Conservation (phyloP, 2,888 invertebrate species). For the Pseudolycoriella hygida region DNA sequence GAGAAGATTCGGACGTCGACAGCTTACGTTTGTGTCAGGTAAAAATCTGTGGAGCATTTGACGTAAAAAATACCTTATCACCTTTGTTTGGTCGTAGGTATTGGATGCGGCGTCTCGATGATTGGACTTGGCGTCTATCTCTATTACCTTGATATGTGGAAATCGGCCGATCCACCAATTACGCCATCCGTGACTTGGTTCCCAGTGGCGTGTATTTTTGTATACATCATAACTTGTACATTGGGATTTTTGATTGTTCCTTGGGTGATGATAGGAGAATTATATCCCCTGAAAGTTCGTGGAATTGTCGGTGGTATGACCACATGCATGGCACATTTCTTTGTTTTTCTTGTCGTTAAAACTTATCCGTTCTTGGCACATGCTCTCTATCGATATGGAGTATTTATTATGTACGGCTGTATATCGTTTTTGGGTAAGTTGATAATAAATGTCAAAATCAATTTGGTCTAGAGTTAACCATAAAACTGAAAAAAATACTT, state of each 20-base stretch:
- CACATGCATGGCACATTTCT: constrained; percentile 43
- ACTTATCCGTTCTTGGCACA: constrained; percentile 39
- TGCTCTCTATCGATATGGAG: constrained; percentile 36
- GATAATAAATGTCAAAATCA: no score
- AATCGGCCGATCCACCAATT: constrained; percentile 21
- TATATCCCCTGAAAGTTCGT: constrained; percentile 49
- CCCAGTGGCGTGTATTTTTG: constrained; percentile 39
- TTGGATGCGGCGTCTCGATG: constrained; percentile 47
- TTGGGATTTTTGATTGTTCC: constrained; percentile 49
- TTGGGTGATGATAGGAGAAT: constrained; percentile 60
- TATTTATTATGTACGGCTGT: constrained; percentile 41
- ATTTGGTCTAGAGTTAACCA: no score
- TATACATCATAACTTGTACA: constrained; percentile 43
- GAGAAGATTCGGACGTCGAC: constrained; percentile 38
- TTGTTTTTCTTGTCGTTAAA: constrained; percentile 48
- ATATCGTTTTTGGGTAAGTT: constrained; percentile 38
- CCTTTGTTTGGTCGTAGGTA: constrained; percentile 21
- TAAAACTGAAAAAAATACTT: no score
- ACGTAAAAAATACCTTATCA: constrained; percentile 4
- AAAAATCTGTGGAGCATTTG: constrained; percentile 14
- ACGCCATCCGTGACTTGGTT: constrained; percentile 36
- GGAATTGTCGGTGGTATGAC: constrained; percentile 49
- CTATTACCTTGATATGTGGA: constrained; percentile 36
- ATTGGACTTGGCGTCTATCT: constrained; percentile 39
- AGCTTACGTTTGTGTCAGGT: constrained; percentile 46